A percentile compares a stretch with the other conserved stretches of the same genome.
Evolutionary conservation across 2,888 invertebrate species (phyloP).

Genomic region (Phragmatobia fuliginosa): DNA sequence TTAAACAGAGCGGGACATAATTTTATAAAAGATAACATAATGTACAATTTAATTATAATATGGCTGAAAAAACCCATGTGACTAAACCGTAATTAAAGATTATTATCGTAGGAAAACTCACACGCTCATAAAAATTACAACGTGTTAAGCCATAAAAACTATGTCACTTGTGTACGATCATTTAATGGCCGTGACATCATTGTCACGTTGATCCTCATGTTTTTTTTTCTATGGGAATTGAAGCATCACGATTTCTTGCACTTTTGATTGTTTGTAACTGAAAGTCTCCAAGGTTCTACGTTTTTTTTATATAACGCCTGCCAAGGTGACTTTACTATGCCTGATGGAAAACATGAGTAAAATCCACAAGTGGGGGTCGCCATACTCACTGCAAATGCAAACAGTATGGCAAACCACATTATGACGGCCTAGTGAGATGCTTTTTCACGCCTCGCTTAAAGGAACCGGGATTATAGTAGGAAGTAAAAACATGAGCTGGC

Average conservation of each 20-base stretch:
- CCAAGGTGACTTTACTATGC: no score
- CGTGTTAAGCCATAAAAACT: conserved; percentile 5
- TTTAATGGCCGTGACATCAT: neutral
- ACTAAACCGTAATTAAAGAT: conserved; percentile 1
- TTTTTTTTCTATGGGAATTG: neutral
- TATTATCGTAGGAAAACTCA: conserved; percentile 10
- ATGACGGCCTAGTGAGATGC: no score
- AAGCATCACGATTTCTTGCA: neutral
- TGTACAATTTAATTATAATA: conserved; percentile 2
- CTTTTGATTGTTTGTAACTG: neutral
- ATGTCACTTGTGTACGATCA: conserved; percentile 14
- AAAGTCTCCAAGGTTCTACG: neutral
- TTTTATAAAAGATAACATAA: neutral
- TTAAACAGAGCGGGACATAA: neutral
- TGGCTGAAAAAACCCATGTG: neutral
- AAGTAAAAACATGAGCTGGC: no score
- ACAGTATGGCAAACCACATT: no score
- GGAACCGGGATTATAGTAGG: no score
- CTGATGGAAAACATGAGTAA: no score
- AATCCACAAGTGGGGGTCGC: no score
- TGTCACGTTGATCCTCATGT: neutral
- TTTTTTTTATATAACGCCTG: no score
- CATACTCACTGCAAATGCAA: no score
- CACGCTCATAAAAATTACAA: conserved; percentile 14
- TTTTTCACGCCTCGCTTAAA: no score